These are phyloP conservation scores for Chaetophractus vellerosus DNA, from an alignment of 2,797 vertebrate species.

Conservation along the genomic window DNA sequence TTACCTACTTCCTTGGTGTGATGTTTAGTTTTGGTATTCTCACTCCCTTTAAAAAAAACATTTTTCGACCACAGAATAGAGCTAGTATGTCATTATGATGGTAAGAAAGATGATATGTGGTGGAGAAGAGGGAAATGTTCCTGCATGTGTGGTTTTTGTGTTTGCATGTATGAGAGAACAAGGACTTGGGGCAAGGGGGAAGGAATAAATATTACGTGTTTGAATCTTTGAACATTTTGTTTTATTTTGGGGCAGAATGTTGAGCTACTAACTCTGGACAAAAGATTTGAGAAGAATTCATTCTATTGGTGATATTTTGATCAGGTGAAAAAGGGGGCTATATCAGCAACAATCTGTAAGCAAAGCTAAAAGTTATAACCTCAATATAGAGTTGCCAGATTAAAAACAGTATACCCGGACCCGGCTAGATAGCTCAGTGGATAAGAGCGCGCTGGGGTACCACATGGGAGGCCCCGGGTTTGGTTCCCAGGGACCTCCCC, in stretches of 20 bases:
- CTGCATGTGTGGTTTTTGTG: background rate
- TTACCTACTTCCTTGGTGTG: background rate
- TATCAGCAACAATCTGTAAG: background rate
- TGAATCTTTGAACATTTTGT: background rate
- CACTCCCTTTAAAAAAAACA: background rate
- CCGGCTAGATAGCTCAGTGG: too few species aligned
- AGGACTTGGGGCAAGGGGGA: background rate
- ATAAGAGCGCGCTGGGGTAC: too few species aligned
- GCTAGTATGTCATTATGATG: background rate
- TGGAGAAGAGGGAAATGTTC: background rate
- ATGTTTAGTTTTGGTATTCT: constrained; percentile 41
- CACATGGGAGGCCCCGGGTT: too few species aligned
- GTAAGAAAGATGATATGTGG: background rate
- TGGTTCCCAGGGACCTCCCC: too few species aligned
- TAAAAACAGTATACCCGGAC: background rate
- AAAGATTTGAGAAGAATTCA: background rate
- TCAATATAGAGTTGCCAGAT: background rate
- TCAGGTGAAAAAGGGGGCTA: background rate
- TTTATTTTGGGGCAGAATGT: background rate
- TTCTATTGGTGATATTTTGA: background rate
- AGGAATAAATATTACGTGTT: background rate
- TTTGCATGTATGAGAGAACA: background rate
- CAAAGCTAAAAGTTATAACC: background rate
- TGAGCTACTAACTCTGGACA: background rate
- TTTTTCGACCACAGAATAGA: background rate